phyloP scores from a whole-genome alignment of 1,140 invertebrate species.

The Tetranychus urticae region DNA sequence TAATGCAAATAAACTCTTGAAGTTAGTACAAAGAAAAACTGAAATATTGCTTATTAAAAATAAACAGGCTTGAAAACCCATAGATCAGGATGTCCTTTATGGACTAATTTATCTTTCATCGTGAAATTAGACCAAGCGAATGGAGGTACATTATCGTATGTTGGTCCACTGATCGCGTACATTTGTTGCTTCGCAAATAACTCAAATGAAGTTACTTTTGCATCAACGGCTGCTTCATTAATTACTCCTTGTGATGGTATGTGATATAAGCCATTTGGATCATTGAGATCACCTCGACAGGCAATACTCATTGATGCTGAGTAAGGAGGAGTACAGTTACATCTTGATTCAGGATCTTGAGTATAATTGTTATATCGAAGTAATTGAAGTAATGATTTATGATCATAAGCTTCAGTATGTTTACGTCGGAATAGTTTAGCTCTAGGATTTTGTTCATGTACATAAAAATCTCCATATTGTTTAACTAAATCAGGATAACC shows the following conservation, averaged over 20 bases:
- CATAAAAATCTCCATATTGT: slow-evolving; percentile 16
- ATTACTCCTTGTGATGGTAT: not conserved
- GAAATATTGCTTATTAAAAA: not conserved
- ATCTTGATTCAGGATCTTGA: slow-evolving; percentile 7
- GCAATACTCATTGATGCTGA: slow-evolving; percentile 5
- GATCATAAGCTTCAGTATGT: slow-evolving; percentile 15
- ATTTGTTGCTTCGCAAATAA: slow-evolving; percentile 22
- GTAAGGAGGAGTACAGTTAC: slow-evolving; percentile 11
- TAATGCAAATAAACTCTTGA: too few species aligned
- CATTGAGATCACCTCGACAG: slow-evolving; percentile 10
- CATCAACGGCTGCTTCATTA: slow-evolving; percentile 5
- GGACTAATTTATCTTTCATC: not conserved
- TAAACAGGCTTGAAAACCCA: slow-evolving; percentile 3
- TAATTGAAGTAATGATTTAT: slow-evolving; percentile 17
- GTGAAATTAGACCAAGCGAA: slow-evolving; percentile 2
- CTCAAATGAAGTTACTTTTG: slow-evolving; percentile 19
- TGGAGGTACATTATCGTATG: slow-evolving; percentile 3
- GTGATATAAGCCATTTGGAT: slow-evolving; percentile 8
- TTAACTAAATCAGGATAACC: slow-evolving; percentile 18
- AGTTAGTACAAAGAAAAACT: too few species aligned
- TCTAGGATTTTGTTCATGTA: slow-evolving; percentile 19
- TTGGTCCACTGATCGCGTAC: slow-evolving; percentile 6
- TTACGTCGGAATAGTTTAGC: slow-evolving; percentile 22
- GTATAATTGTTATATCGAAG: slow-evolving; percentile 20
- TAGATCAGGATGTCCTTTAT: slow-evolving; percentile 6